Conservation (phyloP, 2,888 invertebrate genomes). For the Heliconius ismenius region DNA sequence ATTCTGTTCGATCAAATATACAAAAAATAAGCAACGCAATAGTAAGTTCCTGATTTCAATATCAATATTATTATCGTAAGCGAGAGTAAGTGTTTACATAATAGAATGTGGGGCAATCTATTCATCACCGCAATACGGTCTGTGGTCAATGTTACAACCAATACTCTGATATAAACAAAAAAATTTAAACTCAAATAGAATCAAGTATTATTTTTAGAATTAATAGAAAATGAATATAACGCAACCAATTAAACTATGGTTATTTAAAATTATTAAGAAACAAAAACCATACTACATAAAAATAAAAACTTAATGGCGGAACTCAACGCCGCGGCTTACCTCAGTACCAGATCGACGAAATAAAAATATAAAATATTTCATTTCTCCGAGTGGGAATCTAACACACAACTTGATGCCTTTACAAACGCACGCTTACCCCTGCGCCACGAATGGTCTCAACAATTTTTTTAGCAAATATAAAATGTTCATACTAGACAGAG, state of each 20-base stretch:
- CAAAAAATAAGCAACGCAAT: neutral
- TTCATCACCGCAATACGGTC: neutral
- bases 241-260: no score
- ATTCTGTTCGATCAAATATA: neutral
- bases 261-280: no score
- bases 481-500: neutral
- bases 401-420: neutral
- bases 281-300: no score
- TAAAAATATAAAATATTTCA: neutral
- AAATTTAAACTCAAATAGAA: no score
- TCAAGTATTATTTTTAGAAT: no score
- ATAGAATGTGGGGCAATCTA: conserved; percentile 19
- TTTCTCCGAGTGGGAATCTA: neutral
- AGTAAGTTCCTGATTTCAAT: conserved; percentile 4
- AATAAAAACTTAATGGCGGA: no score
- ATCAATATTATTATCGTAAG: neutral
- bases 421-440: neutral
- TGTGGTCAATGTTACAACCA: conserved; percentile 13
- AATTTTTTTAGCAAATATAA: neutral
- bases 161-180: neutral
- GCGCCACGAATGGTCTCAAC: neutral
- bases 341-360: no score
- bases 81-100: conserved; percentile 27
- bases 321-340: no score
- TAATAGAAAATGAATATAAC: no score